These are phyloP conservation scores for Scatophagus argus DNA, from an alignment of 2,113 vertebrate species.

Conservation along the genomic window DNA sequence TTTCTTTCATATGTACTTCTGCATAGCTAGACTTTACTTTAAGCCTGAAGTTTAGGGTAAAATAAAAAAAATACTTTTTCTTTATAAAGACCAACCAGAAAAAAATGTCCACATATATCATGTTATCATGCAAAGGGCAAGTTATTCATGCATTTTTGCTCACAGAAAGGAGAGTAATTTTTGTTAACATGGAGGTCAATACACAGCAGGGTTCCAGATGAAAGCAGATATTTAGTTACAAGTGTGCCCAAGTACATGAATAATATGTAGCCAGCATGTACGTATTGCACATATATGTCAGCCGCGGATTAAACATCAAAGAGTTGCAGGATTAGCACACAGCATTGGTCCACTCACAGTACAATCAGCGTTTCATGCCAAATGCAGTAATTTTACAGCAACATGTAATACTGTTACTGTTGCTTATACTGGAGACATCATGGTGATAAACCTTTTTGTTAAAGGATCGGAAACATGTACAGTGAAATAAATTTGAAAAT, in stretches of 20 bases:
- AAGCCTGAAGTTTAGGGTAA: not conserved
- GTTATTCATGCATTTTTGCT: not conserved
- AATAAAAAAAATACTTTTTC: not conserved
- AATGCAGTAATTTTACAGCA: not conserved
- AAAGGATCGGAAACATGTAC: not conserved
- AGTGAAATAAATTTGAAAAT: not conserved
- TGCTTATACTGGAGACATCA: too few species aligned
- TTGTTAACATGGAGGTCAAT: not conserved
- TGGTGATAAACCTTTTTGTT: not conserved
- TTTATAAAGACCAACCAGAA: not conserved
- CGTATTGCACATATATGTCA: conserved; percentile 4
- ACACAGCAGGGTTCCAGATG: conserved; percentile 37
- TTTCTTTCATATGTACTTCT: conserved; percentile 5
- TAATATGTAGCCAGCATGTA: conserved; percentile 12
- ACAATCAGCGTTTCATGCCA: conserved; percentile 11
- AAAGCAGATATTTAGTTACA: conserved; percentile 28
- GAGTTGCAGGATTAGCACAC: conserved; percentile 45
- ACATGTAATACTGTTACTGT: not conserved
- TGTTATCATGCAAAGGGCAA: not conserved
- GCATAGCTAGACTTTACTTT: not conserved
- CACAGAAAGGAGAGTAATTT: not conserved
- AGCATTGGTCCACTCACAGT: not conserved
- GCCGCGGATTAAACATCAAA: conserved; percentile 67
- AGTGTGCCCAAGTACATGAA: not conserved
- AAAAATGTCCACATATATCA: not conserved